Percentiles rank a stretch among this genome's conserved stretches.
Evolutionary conservation across 2,113 vertebrate genomes (phyloP).

Genomic region (Zosterops pallidus): DNA sequence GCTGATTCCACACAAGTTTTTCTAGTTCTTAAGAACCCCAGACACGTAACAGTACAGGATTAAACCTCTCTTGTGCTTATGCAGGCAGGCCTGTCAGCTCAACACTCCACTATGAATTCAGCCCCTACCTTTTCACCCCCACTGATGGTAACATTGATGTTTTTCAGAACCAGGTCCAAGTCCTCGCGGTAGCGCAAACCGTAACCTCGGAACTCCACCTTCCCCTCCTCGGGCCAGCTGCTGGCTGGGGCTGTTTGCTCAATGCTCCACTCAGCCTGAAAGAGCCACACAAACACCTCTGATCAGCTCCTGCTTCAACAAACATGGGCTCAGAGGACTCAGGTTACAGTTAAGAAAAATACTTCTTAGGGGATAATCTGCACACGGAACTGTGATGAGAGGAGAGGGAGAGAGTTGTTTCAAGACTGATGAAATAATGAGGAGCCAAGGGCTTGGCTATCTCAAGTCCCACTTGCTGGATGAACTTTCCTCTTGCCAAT

Average conservation of each 20-base stretch:
- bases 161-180: conserved; percentile 86
- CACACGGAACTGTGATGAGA: not conserved
- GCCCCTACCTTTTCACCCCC: conserved; percentile 89
- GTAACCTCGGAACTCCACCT: conserved; percentile 83
- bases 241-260: conserved; percentile 63
- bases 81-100: not conserved
- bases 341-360: not conserved
- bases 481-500: not conserved
- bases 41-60: not conserved
- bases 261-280: conserved; percentile 87
- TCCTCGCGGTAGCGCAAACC: conserved; percentile 87
- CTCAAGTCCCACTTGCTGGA: not conserved
- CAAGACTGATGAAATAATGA: not conserved
- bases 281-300: not conserved
- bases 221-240: conserved; percentile 84
- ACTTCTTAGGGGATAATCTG: not conserved
- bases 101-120: not conserved
- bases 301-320: not conserved
- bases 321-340: not conserved
- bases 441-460: not conserved
- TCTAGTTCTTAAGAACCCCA: not conserved
- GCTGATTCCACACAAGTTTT: not conserved
- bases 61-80: not conserved
- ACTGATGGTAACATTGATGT: conserved; percentile 81
- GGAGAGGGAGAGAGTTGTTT: not conserved